These are phyloP conservation scores for Melipona quadrifasciata DNA, from an alignment of 1,140 invertebrate species.

Conservation along the genomic window DNA sequence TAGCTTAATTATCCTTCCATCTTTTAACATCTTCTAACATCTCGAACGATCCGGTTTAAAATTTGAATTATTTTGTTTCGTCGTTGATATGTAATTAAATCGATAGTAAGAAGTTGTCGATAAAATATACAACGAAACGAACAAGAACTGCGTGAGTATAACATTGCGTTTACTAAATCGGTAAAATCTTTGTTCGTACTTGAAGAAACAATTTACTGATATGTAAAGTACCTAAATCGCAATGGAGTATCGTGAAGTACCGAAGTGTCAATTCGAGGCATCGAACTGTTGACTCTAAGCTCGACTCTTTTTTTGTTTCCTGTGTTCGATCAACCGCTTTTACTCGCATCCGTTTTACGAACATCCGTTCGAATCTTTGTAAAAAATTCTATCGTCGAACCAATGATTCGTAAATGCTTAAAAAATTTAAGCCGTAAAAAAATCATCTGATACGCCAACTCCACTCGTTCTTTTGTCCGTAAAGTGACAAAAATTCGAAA, in stretches of 20 bases:
- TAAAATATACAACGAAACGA: neutral
- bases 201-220: conserved; percentile 11
- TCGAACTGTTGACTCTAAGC: neutral
- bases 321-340: neutral
- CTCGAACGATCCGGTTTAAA: neutral
- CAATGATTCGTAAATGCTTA: conserved; percentile 9
- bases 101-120: neutral
- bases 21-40: too few species aligned
- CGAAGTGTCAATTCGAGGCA: neutral
- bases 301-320: neutral
- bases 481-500: neutral
- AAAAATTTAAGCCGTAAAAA: conserved; percentile 33
- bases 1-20: neutral
- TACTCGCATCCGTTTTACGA: neutral
- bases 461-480: neutral
- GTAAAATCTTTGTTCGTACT: neutral
- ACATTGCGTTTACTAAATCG: neutral
- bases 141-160: neutral
- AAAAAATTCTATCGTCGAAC: conserved; percentile 9
- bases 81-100: conserved; percentile 42
- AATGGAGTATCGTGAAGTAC: neutral
- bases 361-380: neutral
- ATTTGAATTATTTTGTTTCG: neutral
- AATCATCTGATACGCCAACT: neutral
- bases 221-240: conserved; percentile 21